Conservation (phyloP, 2,888 invertebrate genomes). For the Melinaea menophilus region DNA sequence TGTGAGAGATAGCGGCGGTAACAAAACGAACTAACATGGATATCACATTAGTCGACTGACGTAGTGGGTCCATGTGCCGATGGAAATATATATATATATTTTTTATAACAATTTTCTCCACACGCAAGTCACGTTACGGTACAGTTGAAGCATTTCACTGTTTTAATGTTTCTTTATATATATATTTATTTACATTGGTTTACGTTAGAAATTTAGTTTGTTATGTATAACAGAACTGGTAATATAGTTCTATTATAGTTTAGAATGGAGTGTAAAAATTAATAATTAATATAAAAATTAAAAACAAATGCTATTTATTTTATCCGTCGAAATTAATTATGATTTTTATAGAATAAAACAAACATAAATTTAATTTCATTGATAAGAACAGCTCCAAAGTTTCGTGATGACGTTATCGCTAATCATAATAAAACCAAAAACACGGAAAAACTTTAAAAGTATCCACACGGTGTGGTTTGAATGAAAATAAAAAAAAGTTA, state of each 20-base stretch:
- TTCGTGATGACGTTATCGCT: slow-evolving; percentile 54
- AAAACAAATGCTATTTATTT: neutral
- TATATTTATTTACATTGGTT: too few species aligned
- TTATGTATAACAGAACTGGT: too few species aligned
- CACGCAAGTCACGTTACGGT: neutral
- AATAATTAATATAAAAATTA: too few species aligned
- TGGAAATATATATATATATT: slow-evolving; percentile 33
- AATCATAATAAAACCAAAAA: slow-evolving; percentile 52
- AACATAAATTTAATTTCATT: slow-evolving; percentile 16
- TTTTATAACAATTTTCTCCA: slow-evolving; percentile 15
- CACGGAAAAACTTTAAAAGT: slow-evolving; percentile 46
- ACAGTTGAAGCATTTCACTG: too few species aligned
- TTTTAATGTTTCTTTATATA: too few species aligned
- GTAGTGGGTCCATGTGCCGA: slow-evolving; percentile 41
- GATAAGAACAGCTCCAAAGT: slow-evolving; percentile 32
- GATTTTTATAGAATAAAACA: slow-evolving; percentile 5
- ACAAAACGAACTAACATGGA: slow-evolving; percentile 69
- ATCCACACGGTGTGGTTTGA: slow-evolving; percentile 55
- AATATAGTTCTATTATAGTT: too few species aligned
- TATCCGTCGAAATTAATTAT: slow-evolving; percentile 8
- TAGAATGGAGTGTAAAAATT: too few species aligned
- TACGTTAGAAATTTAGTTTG: too few species aligned
- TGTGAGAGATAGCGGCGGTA: slow-evolving; percentile 63
- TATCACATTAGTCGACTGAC: slow-evolving; percentile 70
- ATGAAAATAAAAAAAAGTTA: slow-evolving; percentile 51